Conservation (phyloP, 2,888 invertebrate genomes). For the Actias luna region DNA sequence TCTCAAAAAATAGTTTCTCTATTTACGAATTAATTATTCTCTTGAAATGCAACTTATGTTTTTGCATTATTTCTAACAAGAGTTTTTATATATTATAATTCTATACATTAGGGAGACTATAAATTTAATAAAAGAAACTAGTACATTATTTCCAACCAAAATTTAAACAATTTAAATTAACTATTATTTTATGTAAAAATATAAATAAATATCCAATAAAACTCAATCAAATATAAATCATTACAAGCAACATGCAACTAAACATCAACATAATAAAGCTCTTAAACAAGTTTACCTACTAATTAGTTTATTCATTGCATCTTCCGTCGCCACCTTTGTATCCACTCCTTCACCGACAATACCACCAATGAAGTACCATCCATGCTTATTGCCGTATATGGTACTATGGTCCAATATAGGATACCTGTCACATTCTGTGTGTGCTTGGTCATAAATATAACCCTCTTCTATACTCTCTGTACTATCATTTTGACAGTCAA, state of each 20-base stretch:
- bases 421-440: constrained; percentile 79
- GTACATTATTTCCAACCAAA: no score
- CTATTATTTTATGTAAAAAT: no score
- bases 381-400: constrained; percentile 85
- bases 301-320: constrained; percentile 89
- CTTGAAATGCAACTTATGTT: no score
- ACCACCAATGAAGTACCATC: constrained; percentile 93
- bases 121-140: no score
- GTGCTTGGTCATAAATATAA: constrained; percentile 68
- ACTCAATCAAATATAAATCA: not conserved
- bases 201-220: not conserved
- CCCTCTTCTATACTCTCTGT: constrained; percentile 56
- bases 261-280: constrained; percentile 34
- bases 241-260: constrained; percentile 26
- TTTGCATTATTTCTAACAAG: no score
- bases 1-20: no score
- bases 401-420: constrained; percentile 83
- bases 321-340: constrained; percentile 84
- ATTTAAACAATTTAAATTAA: no score
- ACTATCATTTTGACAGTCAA: constrained; percentile 52
- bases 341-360: constrained; percentile 87
- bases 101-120: no score
- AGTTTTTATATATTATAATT: no score
- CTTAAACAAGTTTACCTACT: constrained; percentile 85
- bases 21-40: no score